Evolutionary conservation across 2,797 vertebrate genomes (phyloP), one percentile per base, ranked within the genome.

Genomic region (Erethizon dorsatum): DNA sequence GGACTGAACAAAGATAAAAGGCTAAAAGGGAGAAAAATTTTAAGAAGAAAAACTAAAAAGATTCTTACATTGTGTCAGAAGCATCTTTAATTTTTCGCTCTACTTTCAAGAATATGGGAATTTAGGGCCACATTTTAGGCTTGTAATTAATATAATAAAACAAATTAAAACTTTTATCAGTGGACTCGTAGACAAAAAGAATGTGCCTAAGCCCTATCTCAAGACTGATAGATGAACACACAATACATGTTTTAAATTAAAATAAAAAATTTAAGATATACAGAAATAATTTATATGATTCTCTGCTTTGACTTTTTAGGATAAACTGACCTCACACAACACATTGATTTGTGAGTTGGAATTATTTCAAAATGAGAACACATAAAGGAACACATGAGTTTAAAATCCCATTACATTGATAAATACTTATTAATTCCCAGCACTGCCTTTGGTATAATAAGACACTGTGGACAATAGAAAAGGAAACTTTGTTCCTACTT

Each of bases 311-410:
- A 26, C 18, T 54, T 90, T 88, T 92, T 54, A 1, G 77, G 90
- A 83, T 90, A 59, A 90, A 61, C 18, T 79, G 20, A 77, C 13
- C 45, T 47, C 73, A 28, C 24, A 47, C 13, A 77, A 91, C 88
- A 57, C 73, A 69, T 57, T 84, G 84, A 45, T 82, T 82, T 96
- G 26, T 57, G 85, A 88, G n/a, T 5, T 84, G 2, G 1, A 71
- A 85, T 89, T 54, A 90, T 82, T 92, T 84, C 20, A 92, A 92
- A 95, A 63, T 52, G 57, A 94, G 45, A 86, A 82, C 6, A 83
- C n/a, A 47, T 26, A 28, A 54, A 79, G 87, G 15, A 85, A 59
- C 13, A 45, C 17, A 85, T 1, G 33, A 90, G 47, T 93, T 96
- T 20, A 15, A 47, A 96, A 82, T 80, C 73, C 0, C 13, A 71